Evolutionary conservation across 2,888 invertebrate species (phyloP), one percentile per base, ranked within the genome.

Genomic region (Rhagium mordax): DNA sequence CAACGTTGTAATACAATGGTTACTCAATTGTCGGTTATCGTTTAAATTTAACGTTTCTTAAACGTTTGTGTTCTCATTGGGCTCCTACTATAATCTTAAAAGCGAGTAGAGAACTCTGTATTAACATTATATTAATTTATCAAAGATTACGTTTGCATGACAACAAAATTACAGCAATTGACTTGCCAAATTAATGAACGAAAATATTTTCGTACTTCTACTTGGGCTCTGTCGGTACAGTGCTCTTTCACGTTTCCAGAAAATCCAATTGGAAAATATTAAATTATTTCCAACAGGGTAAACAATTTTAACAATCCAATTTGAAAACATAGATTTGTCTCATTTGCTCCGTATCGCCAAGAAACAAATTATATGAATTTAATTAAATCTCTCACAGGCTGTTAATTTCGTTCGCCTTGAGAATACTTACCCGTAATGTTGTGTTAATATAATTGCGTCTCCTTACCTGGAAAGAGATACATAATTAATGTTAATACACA

Each of bases 291-390:
- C 67, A 21, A n/a, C 24, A 15, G 21, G 57, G 21, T 55, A 29
- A 41, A 47, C 67, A 57, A 51, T 67, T 67, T 67, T 67, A 67
- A 67, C 57, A 67, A 67, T 55, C 29, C 15, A 57, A 67, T 57
- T 47, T 33, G 53, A 41, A 41, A 57, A 21, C 24, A 41, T n/a
- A 55, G 57, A 53, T 27, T 13, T 21, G 18, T 61, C 18, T 51
- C 51, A 51, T 51, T 20, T 51, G n/a, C 2, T 2, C 41, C n/a
- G 41, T 13, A n/a, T 41, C n/a, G 41, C 4, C 4, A 16, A 51
- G 16, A 18, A 18, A 20, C 60, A 47, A 61, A 61, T 61, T 61
- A 61, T 8, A 48, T 47, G 21, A 10, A 48, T 20, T 15, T 61
- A 61, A 61, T 61, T 61, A 61, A 47, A 47, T 8, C 8, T 21